Evolutionary conservation across 2,797 vertebrate genomes (phyloP).

Genomic region (Iguana delicatissima): DNA sequence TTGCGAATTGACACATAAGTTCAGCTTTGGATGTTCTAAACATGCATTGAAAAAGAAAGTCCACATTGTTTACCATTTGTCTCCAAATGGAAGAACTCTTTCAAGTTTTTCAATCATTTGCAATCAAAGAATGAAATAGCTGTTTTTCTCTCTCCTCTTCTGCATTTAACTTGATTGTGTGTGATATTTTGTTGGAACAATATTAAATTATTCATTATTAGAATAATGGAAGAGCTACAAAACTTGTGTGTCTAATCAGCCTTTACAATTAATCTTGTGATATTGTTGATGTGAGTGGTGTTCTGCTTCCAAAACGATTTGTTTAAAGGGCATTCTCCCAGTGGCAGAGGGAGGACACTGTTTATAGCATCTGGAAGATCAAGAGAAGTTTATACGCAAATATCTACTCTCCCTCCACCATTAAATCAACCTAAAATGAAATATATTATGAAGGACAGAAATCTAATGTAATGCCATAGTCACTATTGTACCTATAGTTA

Average conservation of each 20-base stretch:
- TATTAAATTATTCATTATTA: constrained; percentile 23
- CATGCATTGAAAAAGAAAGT: background rate
- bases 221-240: constrained; percentile 37
- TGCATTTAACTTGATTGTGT: constrained; percentile 22
- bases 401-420: background rate
- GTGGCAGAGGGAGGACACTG: background rate
- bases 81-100: background rate
- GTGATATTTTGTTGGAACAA: background rate
- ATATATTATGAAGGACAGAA: background rate
- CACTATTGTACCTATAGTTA: background rate
- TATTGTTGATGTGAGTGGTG: background rate
- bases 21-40: background rate
- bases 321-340: background rate
- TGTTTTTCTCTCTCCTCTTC: background rate
- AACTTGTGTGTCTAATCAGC: background rate
- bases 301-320: constrained; percentile 12
- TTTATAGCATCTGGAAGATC: background rate
- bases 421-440: background rate
- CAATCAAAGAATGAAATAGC: background rate
- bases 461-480: background rate
- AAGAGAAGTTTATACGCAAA: background rate
- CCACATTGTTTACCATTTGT: background rate
- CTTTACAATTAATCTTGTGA: constrained; percentile 4
- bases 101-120: background rate
- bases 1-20: background rate